phyloP scores from a whole-genome alignment of 2,113 vertebrate species.

The Gobius niger region DNA sequence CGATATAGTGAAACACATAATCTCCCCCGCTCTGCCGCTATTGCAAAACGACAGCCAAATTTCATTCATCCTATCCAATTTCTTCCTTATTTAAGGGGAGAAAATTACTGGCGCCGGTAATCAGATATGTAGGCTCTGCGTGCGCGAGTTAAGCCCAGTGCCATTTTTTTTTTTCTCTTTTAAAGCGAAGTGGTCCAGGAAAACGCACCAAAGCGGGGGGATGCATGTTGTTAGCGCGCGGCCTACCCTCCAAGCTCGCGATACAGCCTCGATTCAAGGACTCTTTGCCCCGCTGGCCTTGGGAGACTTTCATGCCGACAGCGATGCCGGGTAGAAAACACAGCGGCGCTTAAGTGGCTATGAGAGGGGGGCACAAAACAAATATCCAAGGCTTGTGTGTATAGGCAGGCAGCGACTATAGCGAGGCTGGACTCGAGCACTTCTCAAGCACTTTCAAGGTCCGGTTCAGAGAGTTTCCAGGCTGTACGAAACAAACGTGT shows the following conservation, averaged over 20 bases:
- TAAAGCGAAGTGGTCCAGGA: conserved; percentile 69
- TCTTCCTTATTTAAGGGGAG: conserved; percentile 83
- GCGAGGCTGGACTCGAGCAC: neutral
- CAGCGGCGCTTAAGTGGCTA: conserved; percentile 60
- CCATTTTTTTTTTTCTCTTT: conserved; percentile 52
- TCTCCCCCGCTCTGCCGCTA: conserved; percentile 77
- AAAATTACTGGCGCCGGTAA: conserved; percentile 82
- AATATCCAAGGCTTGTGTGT: neutral
- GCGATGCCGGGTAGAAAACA: conserved; percentile 66
- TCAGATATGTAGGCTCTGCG: conserved; percentile 82
- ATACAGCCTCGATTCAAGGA: conserved; percentile 65
- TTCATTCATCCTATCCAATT: conserved; percentile 84
- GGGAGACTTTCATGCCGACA: conserved; percentile 64
- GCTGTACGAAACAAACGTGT: neutral
- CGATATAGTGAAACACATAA: conserved; percentile 84
- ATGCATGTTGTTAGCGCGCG: conserved; percentile 66
- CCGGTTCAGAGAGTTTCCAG: neutral
- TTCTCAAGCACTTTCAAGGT: neutral
- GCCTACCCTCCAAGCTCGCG: conserved; percentile 63
- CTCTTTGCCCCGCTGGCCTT: conserved; percentile 67
- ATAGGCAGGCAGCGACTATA: neutral
- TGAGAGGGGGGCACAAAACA: conserved; percentile 42
- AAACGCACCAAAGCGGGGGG: conserved; percentile 49
- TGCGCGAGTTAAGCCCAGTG: conserved; percentile 81
- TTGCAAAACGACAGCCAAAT: conserved; percentile 79